Evolutionary conservation across 2,888 invertebrate species (phyloP).

Genomic region (Stenodema calcarata): DNA sequence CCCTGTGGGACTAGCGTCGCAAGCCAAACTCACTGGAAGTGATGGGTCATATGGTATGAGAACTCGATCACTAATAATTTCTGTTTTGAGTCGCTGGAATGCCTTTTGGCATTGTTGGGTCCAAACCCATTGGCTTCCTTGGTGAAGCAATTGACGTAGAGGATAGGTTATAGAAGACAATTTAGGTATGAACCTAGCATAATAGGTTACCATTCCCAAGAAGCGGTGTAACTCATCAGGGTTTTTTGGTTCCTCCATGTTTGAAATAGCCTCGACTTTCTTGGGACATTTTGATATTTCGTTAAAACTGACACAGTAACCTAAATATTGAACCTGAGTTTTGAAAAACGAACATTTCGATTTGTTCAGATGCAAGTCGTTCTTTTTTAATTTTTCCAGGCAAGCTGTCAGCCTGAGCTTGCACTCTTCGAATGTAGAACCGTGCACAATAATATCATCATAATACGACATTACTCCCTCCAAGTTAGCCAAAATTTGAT

Average conservation of each 20-base stretch:
- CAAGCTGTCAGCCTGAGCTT: not conserved
- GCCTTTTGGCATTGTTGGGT: slow-evolving; percentile 52
- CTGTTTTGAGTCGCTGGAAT: slow-evolving; percentile 55
- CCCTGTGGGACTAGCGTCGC: slow-evolving; percentile 52
- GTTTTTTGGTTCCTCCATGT: not conserved
- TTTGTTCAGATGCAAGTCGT: slow-evolving; percentile 31
- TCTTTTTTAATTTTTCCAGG: not conserved
- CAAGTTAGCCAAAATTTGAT: slow-evolving; percentile 47
- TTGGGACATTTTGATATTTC: slow-evolving; percentile 24
- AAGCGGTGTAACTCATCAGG: not conserved
- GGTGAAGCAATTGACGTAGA: slow-evolving; percentile 51
- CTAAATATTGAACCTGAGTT: slow-evolving; percentile 30
- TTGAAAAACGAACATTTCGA: slow-evolving; percentile 22
- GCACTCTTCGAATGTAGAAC: slow-evolving; percentile 52
- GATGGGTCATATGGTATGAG: slow-evolving; percentile 55
- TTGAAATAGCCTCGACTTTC: slow-evolving; percentile 14
- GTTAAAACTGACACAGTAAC: not conserved
- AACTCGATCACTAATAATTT: slow-evolving; percentile 55
- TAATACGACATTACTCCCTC: slow-evolving; percentile 48
- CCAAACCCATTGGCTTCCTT: slow-evolving; percentile 52
- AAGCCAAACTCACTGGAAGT: slow-evolving; percentile 52
- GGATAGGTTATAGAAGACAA: slow-evolving; percentile 51
- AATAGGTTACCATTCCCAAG: slow-evolving; percentile 40
- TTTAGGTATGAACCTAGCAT: slow-evolving; percentile 23
- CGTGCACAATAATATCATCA: slow-evolving; percentile 56